Base-by-base conservation (phyloP, 2,888 invertebrate species). In the Eupithecia abbreviata region DNA sequence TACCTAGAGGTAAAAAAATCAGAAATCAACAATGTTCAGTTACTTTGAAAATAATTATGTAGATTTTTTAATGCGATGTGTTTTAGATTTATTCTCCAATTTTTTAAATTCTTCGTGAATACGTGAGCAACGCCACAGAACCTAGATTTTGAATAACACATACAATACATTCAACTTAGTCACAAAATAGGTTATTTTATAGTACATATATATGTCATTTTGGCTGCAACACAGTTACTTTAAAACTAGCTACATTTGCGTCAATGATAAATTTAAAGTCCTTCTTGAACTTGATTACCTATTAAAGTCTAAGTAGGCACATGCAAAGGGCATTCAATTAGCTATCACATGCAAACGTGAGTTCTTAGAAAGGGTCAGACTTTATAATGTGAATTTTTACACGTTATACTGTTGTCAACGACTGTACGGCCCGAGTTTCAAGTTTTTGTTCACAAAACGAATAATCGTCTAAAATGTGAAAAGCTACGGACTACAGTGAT, bases 221-320 rank as follows among this genome's bases (percentile, higher is more conserved):
- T 51, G 15, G 15, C 5, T 15, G n/a, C n/a, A n/a, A n/a, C 51
- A n/a, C 49, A 51, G 15, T 51, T 10, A n/a, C n/a, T n/a, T 9
- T n/a, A 51, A n/a, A 51, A 51, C 47, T 7, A 47, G 10, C 47
- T 47, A 47, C 51, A 51, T 15, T 51, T 51, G 6, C 55, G 9
- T 58, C n/a, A 9, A 9, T 3, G 18, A 9, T 58, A n/a, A n/a
- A 15, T 58, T 58, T 55, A n/a, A n/a, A 30, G 45, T 30, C 68
- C 73, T 80, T 79, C 81, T 77, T 79, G 80, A 80, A 82, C 68
- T 80, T 79, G 78, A 74, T 79, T 79, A 77, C 74, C 71, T 76
- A 81, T 80, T 67, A 77, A 78, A 82, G 58, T 10, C 55, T 42
- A 18, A 72, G 45, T 55, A 45, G 45, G 30, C 71, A 72, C 62